Percentiles rank a stretch among this genome's conserved stretches.
These are phyloP conservation scores for Neotoxoptera formosana DNA, from an alignment of 1,140 invertebrate genomes.

Conservation along the genomic window DNA sequence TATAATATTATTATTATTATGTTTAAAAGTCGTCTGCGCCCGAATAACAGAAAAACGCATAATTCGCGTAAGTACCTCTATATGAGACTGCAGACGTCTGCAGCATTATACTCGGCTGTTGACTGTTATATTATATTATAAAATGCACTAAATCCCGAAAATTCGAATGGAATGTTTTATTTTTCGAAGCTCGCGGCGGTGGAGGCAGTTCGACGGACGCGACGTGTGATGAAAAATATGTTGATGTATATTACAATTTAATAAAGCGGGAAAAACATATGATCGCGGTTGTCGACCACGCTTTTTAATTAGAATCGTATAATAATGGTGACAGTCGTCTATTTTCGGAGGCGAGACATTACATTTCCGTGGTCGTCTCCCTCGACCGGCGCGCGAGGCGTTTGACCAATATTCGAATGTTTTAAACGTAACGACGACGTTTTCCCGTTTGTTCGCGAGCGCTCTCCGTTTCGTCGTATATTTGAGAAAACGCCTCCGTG, in stretches of 20 bases:
- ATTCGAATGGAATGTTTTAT: neutral
- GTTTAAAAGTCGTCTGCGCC: neutral
- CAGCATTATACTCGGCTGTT: neutral
- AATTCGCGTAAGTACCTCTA: neutral
- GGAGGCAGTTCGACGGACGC: neutral
- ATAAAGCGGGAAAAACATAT: constrained; percentile 6
- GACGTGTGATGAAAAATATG: neutral
- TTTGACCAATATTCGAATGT: constrained; percentile 16
- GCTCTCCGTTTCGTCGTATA: neutral
- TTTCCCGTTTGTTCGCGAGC: neutral
- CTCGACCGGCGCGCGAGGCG: neutral
- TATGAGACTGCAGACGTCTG: neutral
- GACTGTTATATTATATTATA: neutral
- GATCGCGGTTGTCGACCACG: constrained; percentile 18
- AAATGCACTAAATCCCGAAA: neutral
- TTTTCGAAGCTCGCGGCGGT: neutral
- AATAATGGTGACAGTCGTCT: constrained; percentile 7
- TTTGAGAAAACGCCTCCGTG: neutral
- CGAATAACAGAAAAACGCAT: neutral
- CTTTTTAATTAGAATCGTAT: constrained; percentile 36
- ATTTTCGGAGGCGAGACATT: constrained; percentile 20
- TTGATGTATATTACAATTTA: constrained; percentile 9
- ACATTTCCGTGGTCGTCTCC: neutral
- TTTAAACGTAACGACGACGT: neutral
- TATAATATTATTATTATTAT: neutral